Conservation (phyloP, 1,140 invertebrate species). For the Pristionchus pacificus region DNA sequence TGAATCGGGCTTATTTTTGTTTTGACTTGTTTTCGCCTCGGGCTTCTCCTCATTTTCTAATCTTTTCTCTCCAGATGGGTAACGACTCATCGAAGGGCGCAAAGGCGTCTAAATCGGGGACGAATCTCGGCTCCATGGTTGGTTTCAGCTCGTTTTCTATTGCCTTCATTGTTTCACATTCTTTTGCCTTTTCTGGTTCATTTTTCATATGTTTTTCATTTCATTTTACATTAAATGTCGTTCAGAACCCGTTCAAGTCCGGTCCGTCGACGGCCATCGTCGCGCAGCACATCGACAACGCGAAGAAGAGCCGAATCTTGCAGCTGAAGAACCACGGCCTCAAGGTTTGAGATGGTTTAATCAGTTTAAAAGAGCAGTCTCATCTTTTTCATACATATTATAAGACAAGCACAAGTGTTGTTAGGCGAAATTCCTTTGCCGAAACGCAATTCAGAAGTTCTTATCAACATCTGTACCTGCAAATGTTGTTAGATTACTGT, state of each 20-base stretch:
- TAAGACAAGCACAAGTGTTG: conserved; percentile 36
- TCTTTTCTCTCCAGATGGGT: too few species aligned
- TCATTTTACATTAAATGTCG: not conserved
- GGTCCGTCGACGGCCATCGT: conserved; percentile 58
- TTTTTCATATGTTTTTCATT: not conserved
- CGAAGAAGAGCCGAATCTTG: conserved; percentile 85
- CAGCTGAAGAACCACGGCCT: conserved; percentile 77
- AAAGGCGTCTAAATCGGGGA: conserved; percentile 5
- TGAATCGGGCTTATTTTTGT: too few species aligned
- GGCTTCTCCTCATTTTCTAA: too few species aligned
- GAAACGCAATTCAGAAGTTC: too few species aligned
- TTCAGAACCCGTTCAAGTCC: conserved; percentile 27
- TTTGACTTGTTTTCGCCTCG: too few species aligned
- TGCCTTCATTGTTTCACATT: not conserved
- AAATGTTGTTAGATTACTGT: too few species aligned
- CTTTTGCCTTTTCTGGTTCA: not conserved
- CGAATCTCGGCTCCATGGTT: conserved; percentile 1
- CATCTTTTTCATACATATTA: conserved; percentile 63
- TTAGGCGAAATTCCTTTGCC: conserved; percentile 65
- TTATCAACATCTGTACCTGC: too few species aligned
- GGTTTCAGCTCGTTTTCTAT: not conserved
- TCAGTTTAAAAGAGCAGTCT: conserved; percentile 58
- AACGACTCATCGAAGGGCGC: conserved; percentile 21
- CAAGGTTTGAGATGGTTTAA: conserved; percentile 62
- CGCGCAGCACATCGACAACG: conserved; percentile 84